Evolutionary conservation across 1,140 invertebrate genomes (phyloP), one percentile per base, ranked within the genome.

Genomic region (Heterodera schachtii): DNA sequence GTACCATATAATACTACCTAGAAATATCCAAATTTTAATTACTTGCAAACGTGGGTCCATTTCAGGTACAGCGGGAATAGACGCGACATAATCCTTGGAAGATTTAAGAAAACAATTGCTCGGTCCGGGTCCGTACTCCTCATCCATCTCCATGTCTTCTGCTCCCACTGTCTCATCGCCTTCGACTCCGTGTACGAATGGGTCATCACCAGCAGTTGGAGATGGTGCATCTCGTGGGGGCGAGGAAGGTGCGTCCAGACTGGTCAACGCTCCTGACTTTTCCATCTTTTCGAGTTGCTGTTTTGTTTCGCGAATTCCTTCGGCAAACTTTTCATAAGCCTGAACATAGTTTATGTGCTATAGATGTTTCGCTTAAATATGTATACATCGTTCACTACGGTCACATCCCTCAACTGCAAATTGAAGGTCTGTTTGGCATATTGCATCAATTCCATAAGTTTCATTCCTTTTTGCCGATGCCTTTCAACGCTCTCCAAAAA

Each of bases 111-210:
- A 66, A 41, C 64, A 79, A 5, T n/a, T 71, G 31, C 81, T 82
- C 5, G 78, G 44, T 11, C 85, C 81, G 9, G 84, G 84, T 41
- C 2, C 69, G n/a, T 88, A 87, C n/a, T 87, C 86, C 13, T 87
- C 86, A 60, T 88, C 86, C 31, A 87, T 89, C 83, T 87, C 86
- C 86, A 87, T 87, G 52, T 87, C 86, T 52, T 85, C 79, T 9
- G 31, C 79, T 44, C 44, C 70, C 13, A 46, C 70, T 13, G 57
- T 31, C 76, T 83, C 73, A n/a, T 73, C 66, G 19, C 82, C 79
- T 57, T 82, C 80, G 13, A 83, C 64, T 13, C 78, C 83, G 70
- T 78, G 77, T 8, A 78, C 1, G 49, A 82, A 87, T 8, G 85
- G 76, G 66, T 89, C 81, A 69, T 85, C 85, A 77, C 78, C 75